A percentile compares a stretch with the other conserved stretches of the same genome.
Evolutionary conservation across 2,113 vertebrate genomes (phyloP).

Genomic region (Anhinga anhinga): DNA sequence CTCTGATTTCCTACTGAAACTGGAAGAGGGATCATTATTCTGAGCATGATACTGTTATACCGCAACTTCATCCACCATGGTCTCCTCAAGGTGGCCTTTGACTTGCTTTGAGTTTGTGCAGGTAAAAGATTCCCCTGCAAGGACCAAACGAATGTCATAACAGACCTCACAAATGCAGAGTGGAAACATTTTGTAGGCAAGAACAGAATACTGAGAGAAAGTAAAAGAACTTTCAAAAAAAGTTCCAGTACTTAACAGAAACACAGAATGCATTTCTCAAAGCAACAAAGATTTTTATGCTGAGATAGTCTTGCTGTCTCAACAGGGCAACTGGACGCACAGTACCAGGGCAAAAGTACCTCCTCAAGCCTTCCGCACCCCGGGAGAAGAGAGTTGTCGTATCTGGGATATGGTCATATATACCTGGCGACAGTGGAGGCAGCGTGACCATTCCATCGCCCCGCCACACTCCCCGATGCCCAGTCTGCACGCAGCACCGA

Average conservation of each 20-base stretch:
- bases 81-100: conserved; percentile 44
- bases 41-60: conserved; percentile 24
- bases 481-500: not conserved
- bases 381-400: not conserved
- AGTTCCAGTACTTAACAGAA: not conserved
- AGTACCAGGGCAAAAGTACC: not conserved
- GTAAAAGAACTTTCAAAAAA: not conserved
- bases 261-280: not conserved
- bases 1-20: conserved; percentile 50
- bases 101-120: not conserved
- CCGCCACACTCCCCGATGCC: not conserved
- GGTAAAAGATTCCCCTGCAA: not conserved
- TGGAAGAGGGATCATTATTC: conserved; percentile 61
- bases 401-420: not conserved
- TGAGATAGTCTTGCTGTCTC: not conserved
- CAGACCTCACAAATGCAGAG: not conserved
- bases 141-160: not conserved
- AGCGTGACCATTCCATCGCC: not conserved
- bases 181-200: not conserved
- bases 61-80: conserved; percentile 4
- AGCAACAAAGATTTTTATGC: not conserved
- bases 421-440: not conserved
- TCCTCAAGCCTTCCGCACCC: not conserved
- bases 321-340: not conserved
- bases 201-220: not conserved